These are phyloP conservation scores for Caenorhabditis imperialis DNA, from an alignment of 2,888 invertebrate species.

Conservation along the genomic window DNA sequence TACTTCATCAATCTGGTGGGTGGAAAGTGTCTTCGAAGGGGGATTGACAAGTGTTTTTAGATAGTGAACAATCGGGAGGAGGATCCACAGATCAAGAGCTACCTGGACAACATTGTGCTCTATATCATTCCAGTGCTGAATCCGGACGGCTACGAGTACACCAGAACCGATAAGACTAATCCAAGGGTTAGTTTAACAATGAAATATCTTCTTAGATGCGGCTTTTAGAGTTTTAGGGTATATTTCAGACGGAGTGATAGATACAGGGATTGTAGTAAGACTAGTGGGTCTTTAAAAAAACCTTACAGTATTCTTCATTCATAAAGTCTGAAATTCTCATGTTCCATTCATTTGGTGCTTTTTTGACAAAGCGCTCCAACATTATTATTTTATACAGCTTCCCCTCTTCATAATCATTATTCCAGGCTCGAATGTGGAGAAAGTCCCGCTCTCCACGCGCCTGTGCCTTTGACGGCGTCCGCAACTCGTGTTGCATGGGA, in stretches of 20 bases:
- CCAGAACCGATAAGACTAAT: constrained; percentile 72
- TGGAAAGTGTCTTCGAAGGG: no score
- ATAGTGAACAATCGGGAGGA: constrained; percentile 66
- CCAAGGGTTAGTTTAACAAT: constrained; percentile 61
- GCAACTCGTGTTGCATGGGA: constrained; percentile 73
- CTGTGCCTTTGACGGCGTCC: constrained; percentile 66
- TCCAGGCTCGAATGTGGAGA: constrained; percentile 74
- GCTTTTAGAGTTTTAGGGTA: no score
- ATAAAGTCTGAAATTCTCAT: no score
- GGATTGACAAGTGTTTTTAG: constrained; percentile 41
- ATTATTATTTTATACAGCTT: no score
- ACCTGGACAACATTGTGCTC: constrained; percentile 69
- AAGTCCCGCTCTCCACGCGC: constrained; percentile 70
- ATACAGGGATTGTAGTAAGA: no score
- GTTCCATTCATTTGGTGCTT: no score
- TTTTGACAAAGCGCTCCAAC: no score
- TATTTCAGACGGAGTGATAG: no score
- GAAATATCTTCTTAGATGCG: background rate
- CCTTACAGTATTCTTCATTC: no score
- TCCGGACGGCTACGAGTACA: constrained; percentile 77
- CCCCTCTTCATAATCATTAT: no score
- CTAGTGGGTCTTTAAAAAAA: no score
- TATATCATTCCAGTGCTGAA: constrained; percentile 75
- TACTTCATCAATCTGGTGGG: constrained; percentile 74
- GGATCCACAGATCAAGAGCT: constrained; percentile 63